phyloP scores from a whole-genome alignment of 2,797 vertebrate genomes.

The Vespertilio murinus region DNA sequence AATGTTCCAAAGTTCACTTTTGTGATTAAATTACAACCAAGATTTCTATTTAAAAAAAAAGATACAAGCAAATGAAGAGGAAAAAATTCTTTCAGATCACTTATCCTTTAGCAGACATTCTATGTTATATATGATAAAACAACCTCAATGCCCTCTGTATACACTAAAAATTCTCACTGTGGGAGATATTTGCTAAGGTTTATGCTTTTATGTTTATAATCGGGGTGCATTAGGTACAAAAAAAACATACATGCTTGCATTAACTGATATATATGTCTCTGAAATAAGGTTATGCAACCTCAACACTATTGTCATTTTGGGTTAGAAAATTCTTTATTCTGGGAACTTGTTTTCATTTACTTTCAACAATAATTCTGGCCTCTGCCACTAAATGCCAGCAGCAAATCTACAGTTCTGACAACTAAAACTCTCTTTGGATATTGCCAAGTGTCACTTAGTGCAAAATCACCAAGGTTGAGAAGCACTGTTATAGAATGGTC shows the following conservation, averaged over 20 bases:
- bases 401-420: background rate
- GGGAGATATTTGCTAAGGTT: background rate
- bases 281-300: background rate
- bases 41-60: slow-evolving; percentile 73
- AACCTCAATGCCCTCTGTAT: background rate
- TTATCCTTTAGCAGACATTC: background rate
- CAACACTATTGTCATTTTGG: background rate
- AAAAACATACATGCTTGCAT: background rate
- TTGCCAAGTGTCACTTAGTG: background rate
- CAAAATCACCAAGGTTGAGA: background rate
- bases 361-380: background rate
- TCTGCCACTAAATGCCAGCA: background rate
- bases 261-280: background rate
- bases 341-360: background rate
- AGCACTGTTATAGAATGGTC: background rate
- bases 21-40: slow-evolving; percentile 73
- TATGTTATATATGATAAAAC: slow-evolving; percentile 13
- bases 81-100: background rate
- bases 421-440: background rate
- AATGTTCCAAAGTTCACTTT: slow-evolving; percentile 71
- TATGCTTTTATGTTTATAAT: background rate
- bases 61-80: background rate
- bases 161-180: background rate
- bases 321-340: background rate
- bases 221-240: background rate